These are phyloP conservation scores for Rhizomys pruinosus DNA, from an alignment of 2,113 vertebrate species.

Conservation along the genomic window DNA sequence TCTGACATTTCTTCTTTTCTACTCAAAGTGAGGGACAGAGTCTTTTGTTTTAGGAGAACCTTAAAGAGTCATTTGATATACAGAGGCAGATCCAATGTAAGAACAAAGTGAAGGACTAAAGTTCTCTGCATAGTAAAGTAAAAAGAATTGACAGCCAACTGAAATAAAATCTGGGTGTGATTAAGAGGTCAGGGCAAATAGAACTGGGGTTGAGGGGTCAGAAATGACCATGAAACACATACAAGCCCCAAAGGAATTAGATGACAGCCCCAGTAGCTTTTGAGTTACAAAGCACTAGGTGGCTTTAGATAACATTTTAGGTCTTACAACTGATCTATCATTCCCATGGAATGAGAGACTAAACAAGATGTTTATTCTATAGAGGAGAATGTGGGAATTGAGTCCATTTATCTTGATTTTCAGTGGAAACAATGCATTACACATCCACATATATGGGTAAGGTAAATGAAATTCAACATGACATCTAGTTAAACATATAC, in stretches of 20 bases:
- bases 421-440: not conserved
- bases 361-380: not conserved
- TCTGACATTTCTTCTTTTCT: slow-evolving; percentile 9
- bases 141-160: not conserved
- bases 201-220: not conserved
- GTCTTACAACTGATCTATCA: not conserved
- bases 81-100: slow-evolving; percentile 34
- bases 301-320: not conserved
- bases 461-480: not conserved
- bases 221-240: not conserved
- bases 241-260: not conserved
- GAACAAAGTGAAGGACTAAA: not conserved
- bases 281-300: not conserved
- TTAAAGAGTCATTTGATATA: slow-evolving; percentile 70
- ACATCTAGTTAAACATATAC: not conserved
- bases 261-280: not conserved
- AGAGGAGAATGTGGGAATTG: not conserved
- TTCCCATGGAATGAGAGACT: too few relatives aligned
- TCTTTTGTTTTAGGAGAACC: slow-evolving; percentile 67
- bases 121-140: slow-evolving; percentile 32
- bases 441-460: not conserved
- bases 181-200: not conserved
- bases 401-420: not conserved
- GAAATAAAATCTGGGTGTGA: not conserved
- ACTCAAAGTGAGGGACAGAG: slow-evolving; percentile 12